Base-by-base conservation (phyloP, 2,797 vertebrate species). In the Alcedo quadribrachys region DNA sequence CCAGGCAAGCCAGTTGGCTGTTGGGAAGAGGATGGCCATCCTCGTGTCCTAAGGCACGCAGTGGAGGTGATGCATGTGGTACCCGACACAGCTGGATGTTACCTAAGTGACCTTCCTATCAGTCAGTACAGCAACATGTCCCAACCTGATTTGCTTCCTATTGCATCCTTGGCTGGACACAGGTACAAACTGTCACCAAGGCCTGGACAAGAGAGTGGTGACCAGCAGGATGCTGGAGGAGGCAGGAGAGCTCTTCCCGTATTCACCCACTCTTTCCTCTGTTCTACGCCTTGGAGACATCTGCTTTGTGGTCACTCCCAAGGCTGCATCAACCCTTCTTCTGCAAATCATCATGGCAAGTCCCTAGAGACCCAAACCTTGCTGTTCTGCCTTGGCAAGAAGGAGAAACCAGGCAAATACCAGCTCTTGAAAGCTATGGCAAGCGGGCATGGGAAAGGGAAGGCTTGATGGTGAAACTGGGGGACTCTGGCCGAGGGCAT, bases 271-370 rank as follows among this genome's bases (percentile, higher is more conserved):
- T 63, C 37, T 42, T n/a, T 30, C 25, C 30, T n/a, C 55, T 50
- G 14, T 42, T 45, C 46, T 8, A 15, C 6, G 16, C 30, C 58
- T 45, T 37, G 27, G 46, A 70, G 3, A 17, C 42, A 20, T 12
- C 42, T 37, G 54, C 62, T 67, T 27, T 3, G 1, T 3, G 33
- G 32, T 50, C 43, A 2, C 37, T 71, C 35, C 33, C 14, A 25
- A 8, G 1, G 0, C 4, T 5, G 22, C 4, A 4, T 51, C 35
- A 50, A 32, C 0, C 3, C 48, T 46, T 4, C 65, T 67, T 24
- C 70, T 30, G 33, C n/a, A 48, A 48, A 45, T 5, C 58, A 3
- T 32, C 9, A 9, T 1, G 40, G 77, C 11, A 18, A 20, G 30
- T 5, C 25, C 24, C 55, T 45, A 10, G 35, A 43, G 25, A 51